Base-by-base conservation (phyloP, 2,888 invertebrate genomes). In the Automeris io region DNA sequence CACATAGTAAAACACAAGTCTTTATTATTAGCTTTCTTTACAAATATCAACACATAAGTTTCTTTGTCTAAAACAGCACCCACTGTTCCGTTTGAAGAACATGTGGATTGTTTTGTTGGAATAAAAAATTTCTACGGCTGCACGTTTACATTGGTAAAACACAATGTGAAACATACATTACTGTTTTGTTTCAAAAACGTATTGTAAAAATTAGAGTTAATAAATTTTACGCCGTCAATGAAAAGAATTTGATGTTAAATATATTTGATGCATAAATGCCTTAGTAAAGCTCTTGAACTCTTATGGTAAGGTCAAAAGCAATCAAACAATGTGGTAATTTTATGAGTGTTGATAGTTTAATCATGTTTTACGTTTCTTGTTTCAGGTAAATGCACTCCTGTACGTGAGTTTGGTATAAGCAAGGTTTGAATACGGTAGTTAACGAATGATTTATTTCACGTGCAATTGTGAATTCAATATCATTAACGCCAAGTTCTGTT, bases 61-160 rank as follows among this genome's bases (percentile, higher is more conserved):
- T n/a, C 0, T 26, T 16, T 16, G 13, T 16, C 7, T n/a, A 37
- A 32, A 23, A 9, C 13, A 18, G 31, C 23, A 18, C 23, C 18
- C 16, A 32, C 31, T 37, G 31, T 37, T 37, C 37, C 23, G 32
- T 32, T 31, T 32, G 23, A 19, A 37, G 22, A 16, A 22, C 23
- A 37, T 33, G 18, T 25, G 54, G 50, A 52, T 46, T 41, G 55
- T 57, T 67, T 70, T 79, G 75, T 79, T 77, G 71, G 53, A 59
- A 63, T 59, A 55, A 64, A 51, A 57, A 63, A 78, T 78, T 66
- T 70, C 23, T 64, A 52, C 45, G 48, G 49, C 59, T 60, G 53
- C 39, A 47, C 32, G 52, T 62, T 64, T 59, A 60, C 58, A 64
- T 67, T 52, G 23, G 23, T 16, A 32, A 32, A 32, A 13, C 23